Conservation (phyloP, 2,888 invertebrate species). For the Lobophora halterata region DNA sequence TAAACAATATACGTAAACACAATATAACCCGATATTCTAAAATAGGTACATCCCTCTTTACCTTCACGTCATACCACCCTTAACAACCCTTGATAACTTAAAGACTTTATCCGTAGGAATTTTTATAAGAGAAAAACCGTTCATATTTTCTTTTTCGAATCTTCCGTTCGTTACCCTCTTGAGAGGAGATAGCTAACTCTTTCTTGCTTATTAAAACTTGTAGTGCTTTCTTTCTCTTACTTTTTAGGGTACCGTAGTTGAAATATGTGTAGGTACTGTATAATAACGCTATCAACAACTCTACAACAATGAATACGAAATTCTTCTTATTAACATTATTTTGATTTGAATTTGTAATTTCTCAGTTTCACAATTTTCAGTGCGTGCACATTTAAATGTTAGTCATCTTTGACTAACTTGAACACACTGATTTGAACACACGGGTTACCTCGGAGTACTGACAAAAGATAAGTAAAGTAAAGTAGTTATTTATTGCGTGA, state of each 20-base stretch:
- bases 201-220: constrained; percentile 60
- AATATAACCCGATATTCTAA: constrained; percentile 57
- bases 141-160: constrained; percentile 80
- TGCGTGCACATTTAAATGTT: too few species aligned
- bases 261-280: too few species aligned
- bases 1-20: constrained; percentile 57
- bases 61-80: constrained; percentile 11
- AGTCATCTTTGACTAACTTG: too few species aligned
- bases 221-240: constrained; percentile 51
- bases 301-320: too few species aligned
- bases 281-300: too few species aligned
- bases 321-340: too few species aligned
- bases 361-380: too few species aligned
- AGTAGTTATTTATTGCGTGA: too few species aligned
- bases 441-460: too few species aligned
- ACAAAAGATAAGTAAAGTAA: too few species aligned
- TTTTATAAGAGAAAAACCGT: constrained; percentile 79
- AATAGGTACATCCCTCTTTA: constrained; percentile 32
- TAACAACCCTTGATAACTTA: constrained; percentile 70
- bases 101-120: constrained; percentile 80
- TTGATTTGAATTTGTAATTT: too few species aligned
- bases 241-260: constrained; percentile 9
- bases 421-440: too few species aligned
- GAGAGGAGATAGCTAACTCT: constrained; percentile 71
- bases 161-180: constrained; percentile 58